Evolutionary conservation across 2,797 vertebrate genomes (phyloP), one percentile per base, ranked within the genome.

Genomic region (Myotis planiceps): DNA sequence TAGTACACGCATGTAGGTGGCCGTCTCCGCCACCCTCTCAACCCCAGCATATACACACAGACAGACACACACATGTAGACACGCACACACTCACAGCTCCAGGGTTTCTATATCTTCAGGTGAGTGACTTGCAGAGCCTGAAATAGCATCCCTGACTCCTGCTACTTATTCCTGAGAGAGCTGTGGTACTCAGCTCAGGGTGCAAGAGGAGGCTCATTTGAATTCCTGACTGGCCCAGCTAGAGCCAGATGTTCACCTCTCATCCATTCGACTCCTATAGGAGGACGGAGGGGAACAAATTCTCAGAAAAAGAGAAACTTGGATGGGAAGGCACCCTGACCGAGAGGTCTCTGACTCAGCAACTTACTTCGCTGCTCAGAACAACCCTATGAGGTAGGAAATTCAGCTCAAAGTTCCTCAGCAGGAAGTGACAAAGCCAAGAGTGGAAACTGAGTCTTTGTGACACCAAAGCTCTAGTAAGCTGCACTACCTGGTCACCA

Each of bases 331-430:
- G 75, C 81, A 25, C 58, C 25, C 45, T 65, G 19, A 71, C 55
- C 88, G 29, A 74, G 66, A 45, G 14, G 32, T 25, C 12, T 32
- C 72, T 58, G 15, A 25, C 53, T 76, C 15, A 14, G 42, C 37
- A 82, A 82, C 29, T 65, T 82, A 45, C n/a, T 23, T 23, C 12
- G 1, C 32, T 9, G 10, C 32, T 90, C 45, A 5, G 21, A 85
- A 66, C 32, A 53, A 49, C 49, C 45, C 66, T 6, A 18, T 18
- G 66, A 95, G 75, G 89, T 92, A 95, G 94, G 89, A 91, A 88
- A 94, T 39, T 79, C 13, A 94, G 71, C 60, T 55, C 68, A 12
- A 15, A 9, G 15, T 19, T 37, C 94, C 63, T 60, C 2, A 9
- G 10, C 42, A 95, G 63, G 51, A 94, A 92, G 6, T 65, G 68